Conservation (phyloP, 2,888 invertebrate species). For the Ichneumoninae sp. region DNA sequence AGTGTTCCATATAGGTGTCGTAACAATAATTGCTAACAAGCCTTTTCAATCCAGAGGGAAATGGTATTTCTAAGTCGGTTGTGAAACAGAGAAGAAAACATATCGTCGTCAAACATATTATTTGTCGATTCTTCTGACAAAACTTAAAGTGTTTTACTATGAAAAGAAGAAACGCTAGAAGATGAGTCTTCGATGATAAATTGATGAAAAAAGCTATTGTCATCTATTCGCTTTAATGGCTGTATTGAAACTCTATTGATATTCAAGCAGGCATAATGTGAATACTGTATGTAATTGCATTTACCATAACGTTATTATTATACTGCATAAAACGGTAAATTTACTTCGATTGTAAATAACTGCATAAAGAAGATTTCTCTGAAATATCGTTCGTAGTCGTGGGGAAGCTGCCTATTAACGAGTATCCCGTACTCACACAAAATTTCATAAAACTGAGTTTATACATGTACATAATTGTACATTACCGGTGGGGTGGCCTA, state of each 20-base stretch:
- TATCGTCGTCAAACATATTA: slow-evolving; percentile 51
- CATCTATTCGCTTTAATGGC: slow-evolving; percentile 12
- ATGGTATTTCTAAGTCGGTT: not conserved
- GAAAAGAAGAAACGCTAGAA: slow-evolving; percentile 12
- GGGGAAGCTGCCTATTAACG: slow-evolving; percentile 55
- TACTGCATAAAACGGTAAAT: slow-evolving; percentile 68
- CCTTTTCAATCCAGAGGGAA: not conserved
- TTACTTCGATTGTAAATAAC: slow-evolving; percentile 67
- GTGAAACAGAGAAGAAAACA: slow-evolving; percentile 57
- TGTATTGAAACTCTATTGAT: slow-evolving; percentile 11
- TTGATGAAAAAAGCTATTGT: slow-evolving; percentile 14
- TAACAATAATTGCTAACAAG: too few relatives aligned
- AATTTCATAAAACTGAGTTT: slow-evolving; percentile 53
- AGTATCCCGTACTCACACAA: slow-evolving; percentile 42
- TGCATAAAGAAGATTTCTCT: slow-evolving; percentile 58
- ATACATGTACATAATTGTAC: slow-evolving; percentile 57
- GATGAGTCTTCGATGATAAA: slow-evolving; percentile 46
- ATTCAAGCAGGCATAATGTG: slow-evolving; percentile 53
- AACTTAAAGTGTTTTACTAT: slow-evolving; percentile 57
- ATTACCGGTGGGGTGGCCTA: too few relatives aligned
- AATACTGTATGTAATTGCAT: slow-evolving; percentile 57
- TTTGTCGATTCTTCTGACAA: slow-evolving; percentile 42
- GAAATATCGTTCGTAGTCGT: not conserved
- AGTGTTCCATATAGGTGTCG: too few relatives aligned
- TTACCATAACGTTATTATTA: slow-evolving; percentile 60